Base-by-base conservation (phyloP, 2,797 vertebrate genomes). In the Thamnophis elegans region DNA sequence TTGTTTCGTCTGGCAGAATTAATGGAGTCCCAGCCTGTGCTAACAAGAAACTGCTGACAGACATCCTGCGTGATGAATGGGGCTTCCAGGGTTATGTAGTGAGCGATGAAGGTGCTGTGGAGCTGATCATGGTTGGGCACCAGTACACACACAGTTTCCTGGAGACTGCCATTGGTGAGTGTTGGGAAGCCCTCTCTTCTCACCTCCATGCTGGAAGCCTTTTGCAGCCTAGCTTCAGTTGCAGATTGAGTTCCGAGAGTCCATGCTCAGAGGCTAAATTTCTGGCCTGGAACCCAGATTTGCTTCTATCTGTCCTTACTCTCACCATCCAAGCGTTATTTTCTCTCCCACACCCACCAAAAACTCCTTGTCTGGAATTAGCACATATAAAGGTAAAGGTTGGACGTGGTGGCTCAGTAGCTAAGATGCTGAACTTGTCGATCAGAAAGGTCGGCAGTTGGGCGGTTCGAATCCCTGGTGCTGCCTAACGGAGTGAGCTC, bases 21-120 rank as follows among this genome's bases (percentile, higher is more conserved):
- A 97, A 97, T 0, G 97, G 97, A 0, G 9, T 97, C 20, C 97
- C 97, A 0, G 97, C 97, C 42, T 97, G 97, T 0, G 97, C 97
- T 89, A 97, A 97, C 94, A 97, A 97, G 92, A 95, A 96, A 92
- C 95, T 97, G 89, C 93, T 97, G 87, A 97, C 93, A 0, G 96
- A 97, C 47, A 96, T 97, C 91, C 93, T 97, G 89, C 97, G 97
- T 0, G 85, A 86, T 0, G 97, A 97, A 88, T 97, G 97, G 97
- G 97, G 97, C 0, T 97, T 97, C 4, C 13, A 96, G 58, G 97
- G 97, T 25, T 97, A 97, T 0, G 97, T 97, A 88, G 97, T 97
- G 92, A 97, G 97, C 32, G 97, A 97, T 0, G 97, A 97, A 90
- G 97, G 93, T 0, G 97, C 97, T 2, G 89, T 97, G 93, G 97